Conservation (phyloP, 2,797 vertebrate species). For the Cynodonichthys magdalenae region DNA sequence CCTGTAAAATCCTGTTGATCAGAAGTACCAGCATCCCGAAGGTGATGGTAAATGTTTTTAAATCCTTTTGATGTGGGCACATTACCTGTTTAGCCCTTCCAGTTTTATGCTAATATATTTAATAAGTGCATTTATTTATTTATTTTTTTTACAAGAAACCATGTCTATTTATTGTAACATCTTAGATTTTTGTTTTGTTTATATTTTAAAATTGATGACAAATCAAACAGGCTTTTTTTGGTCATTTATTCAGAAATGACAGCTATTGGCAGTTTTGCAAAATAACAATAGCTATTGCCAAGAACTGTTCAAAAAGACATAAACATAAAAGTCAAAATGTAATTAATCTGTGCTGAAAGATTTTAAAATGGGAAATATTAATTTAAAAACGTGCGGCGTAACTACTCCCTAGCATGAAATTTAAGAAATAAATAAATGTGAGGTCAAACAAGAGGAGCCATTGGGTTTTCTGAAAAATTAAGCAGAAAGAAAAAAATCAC, state of each 20-base stretch:
- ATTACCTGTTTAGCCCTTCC: too few relatives aligned
- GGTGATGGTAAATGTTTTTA: not conserved
- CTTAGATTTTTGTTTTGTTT: not conserved
- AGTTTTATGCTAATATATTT: not conserved
- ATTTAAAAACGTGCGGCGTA: too few relatives aligned
- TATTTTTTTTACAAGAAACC: too few relatives aligned
- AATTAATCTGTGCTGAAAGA: conserved; percentile 53
- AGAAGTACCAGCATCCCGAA: not conserved
- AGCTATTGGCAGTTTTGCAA: not conserved
- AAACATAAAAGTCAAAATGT: conserved; percentile 31
- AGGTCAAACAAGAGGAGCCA: conserved; percentile 2
- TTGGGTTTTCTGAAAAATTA: conserved; percentile 5
- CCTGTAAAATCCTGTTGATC: not conserved
- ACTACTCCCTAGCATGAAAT: not conserved
- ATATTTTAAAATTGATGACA: not conserved
- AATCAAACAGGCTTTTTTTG: not conserved
- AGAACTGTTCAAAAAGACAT: conserved; percentile 1
- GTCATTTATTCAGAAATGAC: not conserved
- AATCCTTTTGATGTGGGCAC: not conserved
- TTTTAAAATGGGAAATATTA: not conserved
- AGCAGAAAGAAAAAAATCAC: not conserved
- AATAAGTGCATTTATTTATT: too few relatives aligned
- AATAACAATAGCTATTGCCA: too few relatives aligned
- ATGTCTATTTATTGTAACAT: not conserved
- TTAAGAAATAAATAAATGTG: conserved; percentile 1